A percentile compares a stretch with the other conserved stretches of the same genome.
Evolutionary conservation across 1,140 invertebrate genomes (phyloP).

Genomic region (Lethocerus indicus): DNA sequence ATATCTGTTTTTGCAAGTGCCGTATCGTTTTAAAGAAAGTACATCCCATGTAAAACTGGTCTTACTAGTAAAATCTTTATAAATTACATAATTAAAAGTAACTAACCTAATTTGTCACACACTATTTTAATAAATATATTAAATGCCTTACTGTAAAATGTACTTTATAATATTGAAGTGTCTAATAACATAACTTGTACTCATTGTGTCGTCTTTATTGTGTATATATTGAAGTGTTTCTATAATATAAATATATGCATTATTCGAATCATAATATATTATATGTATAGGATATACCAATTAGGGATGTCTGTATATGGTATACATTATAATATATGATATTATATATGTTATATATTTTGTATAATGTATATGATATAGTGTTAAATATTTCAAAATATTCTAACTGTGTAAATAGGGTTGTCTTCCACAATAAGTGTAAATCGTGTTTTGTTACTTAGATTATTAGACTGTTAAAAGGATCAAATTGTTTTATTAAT

Average conservation of each 20-base stretch:
- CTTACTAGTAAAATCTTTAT: not conserved
- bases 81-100: not conserved
- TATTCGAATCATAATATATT: not conserved
- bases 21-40: not conserved
- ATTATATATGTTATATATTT: not conserved
- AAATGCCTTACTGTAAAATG: constrained; percentile 12
- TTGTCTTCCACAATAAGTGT: constrained; percentile 13
- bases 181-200: not conserved
- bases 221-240: constrained; percentile 8
- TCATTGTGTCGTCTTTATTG: constrained; percentile 4
- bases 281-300: too few relatives aligned
- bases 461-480: not conserved
- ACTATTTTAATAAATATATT: not conserved
- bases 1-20: not conserved
- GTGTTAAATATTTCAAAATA: not conserved
- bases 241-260: constrained; percentile 1
- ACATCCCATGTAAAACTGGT: not conserved
- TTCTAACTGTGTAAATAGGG: constrained; percentile 11
- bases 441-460: constrained; percentile 5
- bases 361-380: not conserved
- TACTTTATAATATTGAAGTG: not conserved
- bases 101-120: not conserved
- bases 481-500: not conserved
- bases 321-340: not conserved
- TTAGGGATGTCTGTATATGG: too few relatives aligned